A percentile compares a stretch with the other conserved stretches of the same genome.
Evolutionary conservation across 2,113 vertebrate genomes (phyloP).

Genomic region (Riparia riparia): DNA sequence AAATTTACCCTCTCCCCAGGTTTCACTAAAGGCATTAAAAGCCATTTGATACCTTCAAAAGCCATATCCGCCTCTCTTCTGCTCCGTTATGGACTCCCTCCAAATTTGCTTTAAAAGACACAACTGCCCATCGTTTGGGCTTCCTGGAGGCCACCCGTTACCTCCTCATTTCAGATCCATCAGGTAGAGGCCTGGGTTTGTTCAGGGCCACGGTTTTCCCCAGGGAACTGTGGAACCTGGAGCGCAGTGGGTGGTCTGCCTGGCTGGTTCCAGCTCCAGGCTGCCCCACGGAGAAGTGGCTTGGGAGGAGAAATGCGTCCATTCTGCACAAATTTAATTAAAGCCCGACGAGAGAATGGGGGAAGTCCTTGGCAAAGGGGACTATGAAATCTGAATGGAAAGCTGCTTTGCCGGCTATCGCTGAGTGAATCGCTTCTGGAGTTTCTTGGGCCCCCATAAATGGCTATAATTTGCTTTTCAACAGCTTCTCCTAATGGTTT

Average conservation of each 20-base stretch:
- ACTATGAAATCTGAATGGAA: neutral
- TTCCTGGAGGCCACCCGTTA: neutral
- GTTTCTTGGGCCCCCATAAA: neutral
- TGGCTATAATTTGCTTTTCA: constrained; percentile 20
- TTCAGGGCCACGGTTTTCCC: neutral
- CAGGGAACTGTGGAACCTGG: accelerated
- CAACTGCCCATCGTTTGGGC: neutral
- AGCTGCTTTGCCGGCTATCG: neutral
- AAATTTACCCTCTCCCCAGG: neutral
- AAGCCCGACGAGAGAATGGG: neutral
- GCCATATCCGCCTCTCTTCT: neutral
- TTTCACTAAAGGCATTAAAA: neutral
- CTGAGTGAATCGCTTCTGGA: constrained; percentile 7
- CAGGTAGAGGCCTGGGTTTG: neutral
- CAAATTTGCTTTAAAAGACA: neutral
- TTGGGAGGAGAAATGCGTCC: neutral
- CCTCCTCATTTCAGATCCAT: neutral
- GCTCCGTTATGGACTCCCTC: neutral
- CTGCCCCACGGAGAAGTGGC: neutral
- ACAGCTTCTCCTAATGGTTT: neutral
- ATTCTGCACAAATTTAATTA: neutral
- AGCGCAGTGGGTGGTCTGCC: neutral
- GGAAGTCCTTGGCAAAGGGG: neutral
- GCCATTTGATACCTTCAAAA: neutral
- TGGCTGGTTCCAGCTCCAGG: neutral